Base-by-base conservation (phyloP, 2,113 vertebrate genomes). In the Colistium nudipinnis region DNA sequence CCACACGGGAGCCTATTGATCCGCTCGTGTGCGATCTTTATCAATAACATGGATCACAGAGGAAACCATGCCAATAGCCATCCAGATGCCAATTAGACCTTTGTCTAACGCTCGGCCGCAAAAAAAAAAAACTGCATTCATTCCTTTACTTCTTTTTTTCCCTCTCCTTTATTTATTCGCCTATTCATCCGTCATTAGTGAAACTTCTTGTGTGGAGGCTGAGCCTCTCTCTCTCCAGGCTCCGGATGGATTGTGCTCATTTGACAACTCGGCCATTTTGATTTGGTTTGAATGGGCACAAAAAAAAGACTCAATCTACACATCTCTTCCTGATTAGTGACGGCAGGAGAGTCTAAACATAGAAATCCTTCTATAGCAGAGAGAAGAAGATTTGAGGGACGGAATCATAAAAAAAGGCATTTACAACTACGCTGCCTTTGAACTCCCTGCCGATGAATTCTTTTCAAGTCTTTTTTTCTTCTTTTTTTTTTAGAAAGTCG, bases 381-480 rank as follows among this genome's bases (percentile, higher is more conserved):
- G 71, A 67, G 51, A 31, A 55, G 56, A 35, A 54, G 44, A 43
- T 70, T 62, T 43, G 53, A 56, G 20, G 19, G 33, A 24, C 2
- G 19, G 39, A 17, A 24, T 12, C 17, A 41, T 20, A 52, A 61
- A 30, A 61, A 74, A 10, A 36, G 36, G 22, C 17, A 74, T 73
- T 62, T 66, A 70, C 19, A 74, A 52, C n/a, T n/a, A n/a, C 31
- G 20, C 41, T 49, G 53, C 33, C 74, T 87, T 83, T 88, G 80
- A 88, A 83, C 74, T 68, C 64, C 5, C 41, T 63, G 74, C 52
- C 38, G n/a, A 38, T 73, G 62, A 70, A 65, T 74, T 70, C n/a
- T 80, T 80, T 87, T 82, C 69, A 79, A 84, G 75, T 76, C 27
- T 53, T 71, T 64, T 43, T n/a, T n/a, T n/a, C n/a, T n/a, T n/a